Percentiles rank a stretch among this genome's conserved stretches.
Evolutionary conservation across 2,888 invertebrate species (phyloP).

Genomic region (Ophion ventricosus): DNA sequence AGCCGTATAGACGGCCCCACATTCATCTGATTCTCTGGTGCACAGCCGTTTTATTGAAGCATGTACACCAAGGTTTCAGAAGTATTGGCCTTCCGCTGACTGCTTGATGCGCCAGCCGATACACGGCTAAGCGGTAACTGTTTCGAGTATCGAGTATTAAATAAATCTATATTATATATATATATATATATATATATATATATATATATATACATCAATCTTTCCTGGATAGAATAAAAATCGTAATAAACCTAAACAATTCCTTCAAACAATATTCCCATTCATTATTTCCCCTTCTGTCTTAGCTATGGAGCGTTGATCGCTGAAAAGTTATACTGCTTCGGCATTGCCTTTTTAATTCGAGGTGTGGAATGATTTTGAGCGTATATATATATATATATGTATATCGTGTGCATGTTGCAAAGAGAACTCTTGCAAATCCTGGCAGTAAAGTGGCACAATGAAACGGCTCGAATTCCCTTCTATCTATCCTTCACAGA

Average conservation of each 20-base stretch:
- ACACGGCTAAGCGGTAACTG: neutral
- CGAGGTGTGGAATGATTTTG: slow-evolving; percentile 4
- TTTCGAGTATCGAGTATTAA: neutral
- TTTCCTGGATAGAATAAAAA: no score
- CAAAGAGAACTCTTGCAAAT: slow-evolving; percentile 40
- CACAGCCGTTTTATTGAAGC: neutral
- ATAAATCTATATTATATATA: neutral
- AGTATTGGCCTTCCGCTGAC: neutral
- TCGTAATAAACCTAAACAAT: no score
- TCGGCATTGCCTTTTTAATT: slow-evolving; percentile 7
- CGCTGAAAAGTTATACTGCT: neutral
- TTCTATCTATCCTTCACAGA: slow-evolving; percentile 30
- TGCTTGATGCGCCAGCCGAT: neutral
- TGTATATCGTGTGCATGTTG: neutral
- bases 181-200: no score
- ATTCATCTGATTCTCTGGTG: neutral
- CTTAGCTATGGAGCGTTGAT: no score
- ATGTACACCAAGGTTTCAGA: neutral
- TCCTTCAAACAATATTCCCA: neutral
- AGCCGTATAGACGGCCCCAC: neutral
- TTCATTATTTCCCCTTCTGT: neutral
- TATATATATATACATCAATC: no score
- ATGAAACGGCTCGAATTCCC: slow-evolving; percentile 46
- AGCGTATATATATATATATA: neutral
- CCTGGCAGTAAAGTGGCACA: slow-evolving; percentile 50